phyloP scores from a whole-genome alignment of 2,888 invertebrate genomes.

The Yponomeuta cagnagella region DNA sequence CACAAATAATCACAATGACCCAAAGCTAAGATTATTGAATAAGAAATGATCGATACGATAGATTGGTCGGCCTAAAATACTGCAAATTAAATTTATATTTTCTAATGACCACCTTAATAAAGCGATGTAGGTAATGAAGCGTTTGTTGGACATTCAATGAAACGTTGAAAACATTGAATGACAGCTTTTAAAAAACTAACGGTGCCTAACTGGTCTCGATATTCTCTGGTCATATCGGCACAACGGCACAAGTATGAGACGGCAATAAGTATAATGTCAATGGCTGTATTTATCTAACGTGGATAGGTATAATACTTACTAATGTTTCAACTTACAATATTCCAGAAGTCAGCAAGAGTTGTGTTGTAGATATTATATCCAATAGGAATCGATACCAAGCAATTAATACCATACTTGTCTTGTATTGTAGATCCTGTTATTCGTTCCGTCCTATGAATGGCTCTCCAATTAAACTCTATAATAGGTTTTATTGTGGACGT shows the following conservation, averaged over 20 bases:
- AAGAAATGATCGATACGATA: too few relatives aligned
- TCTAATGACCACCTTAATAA: not conserved
- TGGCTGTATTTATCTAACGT: not conserved
- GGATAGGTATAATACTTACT: not conserved
- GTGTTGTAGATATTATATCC: not conserved
- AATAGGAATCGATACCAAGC: not conserved
- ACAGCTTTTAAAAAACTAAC: slow-evolving; percentile 7
- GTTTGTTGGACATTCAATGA: not conserved
- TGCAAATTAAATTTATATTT: not conserved
- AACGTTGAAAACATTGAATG: not conserved
- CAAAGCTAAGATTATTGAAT: too few relatives aligned
- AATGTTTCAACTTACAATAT: not conserved
- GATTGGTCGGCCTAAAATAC: not conserved
- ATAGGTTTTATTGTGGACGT: not conserved
- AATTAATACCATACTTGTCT: not conserved
- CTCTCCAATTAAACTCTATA: not conserved
- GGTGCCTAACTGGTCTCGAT: slow-evolving; percentile 3
- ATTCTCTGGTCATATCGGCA: not conserved
- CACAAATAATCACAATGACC: too few relatives aligned
- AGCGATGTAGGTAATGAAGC: not conserved
- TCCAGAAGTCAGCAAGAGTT: not conserved
- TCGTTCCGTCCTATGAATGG: not conserved
- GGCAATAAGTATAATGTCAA: not conserved
- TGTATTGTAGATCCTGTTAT: not conserved
- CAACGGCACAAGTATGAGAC: not conserved